Evolutionary conservation across 2,797 vertebrate genomes (phyloP).

Genomic region (Pelodytes ibericus): DNA sequence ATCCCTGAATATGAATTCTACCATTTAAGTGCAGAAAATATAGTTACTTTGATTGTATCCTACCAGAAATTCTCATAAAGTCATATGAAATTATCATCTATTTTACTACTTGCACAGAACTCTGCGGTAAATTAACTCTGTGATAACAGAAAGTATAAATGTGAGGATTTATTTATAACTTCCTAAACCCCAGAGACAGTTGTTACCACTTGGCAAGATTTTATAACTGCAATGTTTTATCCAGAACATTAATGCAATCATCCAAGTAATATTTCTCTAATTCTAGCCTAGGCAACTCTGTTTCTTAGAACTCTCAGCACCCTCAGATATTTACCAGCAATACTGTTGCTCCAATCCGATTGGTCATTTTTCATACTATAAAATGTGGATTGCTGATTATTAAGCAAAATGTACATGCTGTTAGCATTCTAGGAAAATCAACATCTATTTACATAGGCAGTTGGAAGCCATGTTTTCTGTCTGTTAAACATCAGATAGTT

Average conservation of each 20-base stretch:
- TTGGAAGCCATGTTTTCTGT: too few relatives aligned
- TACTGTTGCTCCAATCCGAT: too few relatives aligned
- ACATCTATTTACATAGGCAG: too few relatives aligned
- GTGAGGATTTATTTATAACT: not conserved
- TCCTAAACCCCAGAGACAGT: not conserved
- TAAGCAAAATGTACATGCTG: too few relatives aligned
- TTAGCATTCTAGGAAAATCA: too few relatives aligned
- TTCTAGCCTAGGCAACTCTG: not conserved
- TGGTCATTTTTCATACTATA: too few relatives aligned
- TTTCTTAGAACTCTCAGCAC: too few relatives aligned
- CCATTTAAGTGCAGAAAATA: slow-evolving; percentile 54
- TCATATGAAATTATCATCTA: not conserved
- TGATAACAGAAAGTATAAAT: not conserved
- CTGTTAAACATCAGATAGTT: too few relatives aligned
- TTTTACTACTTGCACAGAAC: not conserved
- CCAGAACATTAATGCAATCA: not conserved
- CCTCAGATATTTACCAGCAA: too few relatives aligned
- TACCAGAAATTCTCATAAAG: slow-evolving; percentile 2
- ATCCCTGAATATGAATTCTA: slow-evolving; percentile 66
- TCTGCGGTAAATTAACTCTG: slow-evolving; percentile 14
- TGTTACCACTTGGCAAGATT: not conserved
- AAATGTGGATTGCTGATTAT: too few relatives aligned
- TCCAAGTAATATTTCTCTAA: not conserved
- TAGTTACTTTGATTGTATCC: slow-evolving; percentile 22
- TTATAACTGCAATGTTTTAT: not conserved